These are phyloP conservation scores for Zygothrica quintamaculata DNA, from an alignment of 2,888 invertebrate species.

Conservation along the genomic window DNA sequence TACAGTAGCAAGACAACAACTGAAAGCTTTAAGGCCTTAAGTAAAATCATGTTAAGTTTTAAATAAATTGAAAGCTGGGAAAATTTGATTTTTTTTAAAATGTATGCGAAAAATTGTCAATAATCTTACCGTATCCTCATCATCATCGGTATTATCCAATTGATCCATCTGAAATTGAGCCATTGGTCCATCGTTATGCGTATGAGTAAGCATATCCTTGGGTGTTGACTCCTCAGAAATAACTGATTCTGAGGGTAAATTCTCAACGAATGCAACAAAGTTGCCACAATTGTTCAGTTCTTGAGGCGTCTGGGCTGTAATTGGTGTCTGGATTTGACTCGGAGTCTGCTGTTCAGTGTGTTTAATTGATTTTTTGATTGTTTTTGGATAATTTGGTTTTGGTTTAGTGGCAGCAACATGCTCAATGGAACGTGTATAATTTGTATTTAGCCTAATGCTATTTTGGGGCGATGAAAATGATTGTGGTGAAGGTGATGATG, in stretches of 20 bases:
- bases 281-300: slow-evolving; percentile 25
- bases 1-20: too few relatives aligned
- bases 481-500: slow-evolving; percentile 45
- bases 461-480: slow-evolving; percentile 62
- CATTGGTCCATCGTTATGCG: slow-evolving; percentile 45
- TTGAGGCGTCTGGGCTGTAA: slow-evolving; percentile 26
- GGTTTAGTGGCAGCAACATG: slow-evolving; percentile 36
- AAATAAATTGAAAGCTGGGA: too few relatives aligned
- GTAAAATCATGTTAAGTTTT: too few relatives aligned
- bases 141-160: slow-evolving; percentile 69
- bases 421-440: slow-evolving; percentile 72
- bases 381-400: slow-evolving; percentile 13
- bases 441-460: slow-evolving; percentile 74
- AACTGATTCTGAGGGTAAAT: slow-evolving; percentile 82
- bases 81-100: too few relatives aligned
- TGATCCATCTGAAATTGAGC: slow-evolving; percentile 51
- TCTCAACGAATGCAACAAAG: slow-evolving; percentile 81
- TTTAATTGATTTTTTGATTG: slow-evolving; percentile 1
- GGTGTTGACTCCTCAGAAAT: slow-evolving; percentile 84
- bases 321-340: not conserved
- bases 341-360: not conserved
- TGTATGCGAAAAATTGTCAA: slow-evolving; percentile 18
- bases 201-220: slow-evolving; percentile 74
- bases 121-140: slow-evolving; percentile 79
- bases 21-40: too few relatives aligned